Base-by-base conservation (phyloP, 2,797 vertebrate genomes). In the Oreortyx pictus region DNA sequence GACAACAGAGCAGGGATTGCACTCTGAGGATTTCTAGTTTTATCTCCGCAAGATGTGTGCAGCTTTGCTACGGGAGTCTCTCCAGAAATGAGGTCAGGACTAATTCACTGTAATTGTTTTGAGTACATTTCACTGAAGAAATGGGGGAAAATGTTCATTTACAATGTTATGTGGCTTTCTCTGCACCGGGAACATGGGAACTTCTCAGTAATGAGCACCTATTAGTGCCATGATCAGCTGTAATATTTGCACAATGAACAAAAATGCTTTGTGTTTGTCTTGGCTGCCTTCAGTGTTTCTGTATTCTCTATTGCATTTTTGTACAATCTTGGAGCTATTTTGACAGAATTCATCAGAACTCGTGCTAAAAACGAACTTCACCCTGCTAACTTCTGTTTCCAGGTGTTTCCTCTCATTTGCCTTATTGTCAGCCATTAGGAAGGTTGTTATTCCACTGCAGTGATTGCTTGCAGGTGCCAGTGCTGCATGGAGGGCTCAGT, bases 1-100 rank as follows among this genome's bases (percentile, higher is more conserved):
- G 33, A 37, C 35, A 79, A 11, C 27, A 77, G 72, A 60, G 39
- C 18, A 73, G 0, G 0, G 43, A 67, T 35, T 60, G 66, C 65
- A 22, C 82, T 94, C 57, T 25, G 49, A 82, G 75, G 61, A 90
- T 80, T 93, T 90, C 86, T 79, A 35, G 44, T 89, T 94, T 90
- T 85, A 82, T 66, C 56, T 82, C 39, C 47, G 82, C 33, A 64
- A 46, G 37, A 67, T 77, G 71, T 33, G 12, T 84, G 61, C 74
- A 91, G 75, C 11, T 25, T 85, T 76, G 44, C 72, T 85, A 68
- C 61, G 25, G 29, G 44, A 85, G 31, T 54, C 27, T 64, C 20
- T 88, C 37, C 52, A 90, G 84, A 82, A 87, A 50, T 0, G 0
- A 41, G 61, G 31, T 67, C 37, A 11, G 14, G 49, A 46, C 27